These are phyloP conservation scores for Chionoecetes opilio DNA, from an alignment of 1,140 invertebrate genomes.

Conservation along the genomic window DNA sequence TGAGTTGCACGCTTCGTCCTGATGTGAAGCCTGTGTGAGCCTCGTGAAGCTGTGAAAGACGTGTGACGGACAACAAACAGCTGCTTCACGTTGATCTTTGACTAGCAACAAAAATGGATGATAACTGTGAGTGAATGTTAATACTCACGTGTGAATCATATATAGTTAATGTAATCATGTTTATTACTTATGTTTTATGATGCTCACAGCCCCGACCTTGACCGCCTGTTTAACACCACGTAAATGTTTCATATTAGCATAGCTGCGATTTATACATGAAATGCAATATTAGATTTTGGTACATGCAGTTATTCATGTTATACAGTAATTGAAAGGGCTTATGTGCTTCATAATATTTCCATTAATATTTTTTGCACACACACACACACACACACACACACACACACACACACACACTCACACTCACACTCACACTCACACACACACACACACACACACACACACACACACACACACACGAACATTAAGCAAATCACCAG, in stretches of 20 bases:
- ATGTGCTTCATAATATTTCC: neutral
- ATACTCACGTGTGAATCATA: too few species aligned
- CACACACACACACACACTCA: neutral
- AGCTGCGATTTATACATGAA: too few species aligned
- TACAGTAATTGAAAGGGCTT: neutral
- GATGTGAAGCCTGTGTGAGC: neutral
- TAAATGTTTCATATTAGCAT: too few species aligned
- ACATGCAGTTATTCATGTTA: neutral
- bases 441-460: slow-evolving; percentile 27
- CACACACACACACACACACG: slow-evolving; percentile 27
- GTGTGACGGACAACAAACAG: neutral
- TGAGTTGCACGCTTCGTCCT: neutral
- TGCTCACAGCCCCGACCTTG: too few species aligned
- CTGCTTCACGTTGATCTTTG: neutral
- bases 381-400: neutral
- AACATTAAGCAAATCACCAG: neutral
- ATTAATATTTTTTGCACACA: neutral
- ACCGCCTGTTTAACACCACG: too few species aligned
- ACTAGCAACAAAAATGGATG: neutral
- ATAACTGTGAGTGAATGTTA: neutral
- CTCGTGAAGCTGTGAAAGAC: neutral
- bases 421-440: neutral
- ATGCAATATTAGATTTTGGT: too few species aligned
- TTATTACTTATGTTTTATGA: too few species aligned
- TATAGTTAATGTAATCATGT: too few species aligned